Percentiles rank a stretch among this genome's conserved stretches.
Evolutionary conservation across 2,888 invertebrate species (phyloP).

Genomic region (Sphinx pinastri): DNA sequence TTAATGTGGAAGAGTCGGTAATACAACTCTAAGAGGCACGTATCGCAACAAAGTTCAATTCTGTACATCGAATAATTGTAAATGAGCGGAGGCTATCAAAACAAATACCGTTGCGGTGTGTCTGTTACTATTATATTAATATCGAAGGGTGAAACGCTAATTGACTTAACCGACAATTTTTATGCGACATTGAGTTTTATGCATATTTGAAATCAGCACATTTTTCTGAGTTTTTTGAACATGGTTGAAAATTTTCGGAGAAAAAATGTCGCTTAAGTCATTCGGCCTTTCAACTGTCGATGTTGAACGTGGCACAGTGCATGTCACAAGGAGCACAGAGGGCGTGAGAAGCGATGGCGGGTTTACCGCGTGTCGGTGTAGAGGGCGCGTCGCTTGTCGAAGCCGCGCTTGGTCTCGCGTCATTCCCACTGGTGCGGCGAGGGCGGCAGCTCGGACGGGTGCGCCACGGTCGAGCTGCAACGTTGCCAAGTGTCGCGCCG

Average conservation of each 20-base stretch:
- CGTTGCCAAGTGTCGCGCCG: constrained; percentile 39
- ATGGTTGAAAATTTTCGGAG: too few relatives aligned
- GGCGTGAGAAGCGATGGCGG: neutral
- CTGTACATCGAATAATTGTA: neutral
- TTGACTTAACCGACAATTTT: too few relatives aligned
- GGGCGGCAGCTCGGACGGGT: constrained; percentile 98
- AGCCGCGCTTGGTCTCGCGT: constrained; percentile 81
- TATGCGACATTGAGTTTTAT: too few relatives aligned
- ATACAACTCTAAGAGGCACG: neutral
- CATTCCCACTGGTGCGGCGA: constrained; percentile 99
- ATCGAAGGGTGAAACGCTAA: too few relatives aligned
- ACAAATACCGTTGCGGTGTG: neutral
- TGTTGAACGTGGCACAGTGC: neutral
- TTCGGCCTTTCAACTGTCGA: too few relatives aligned
- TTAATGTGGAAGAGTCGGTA: constrained; percentile 6
- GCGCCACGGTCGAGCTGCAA: constrained; percentile 98
- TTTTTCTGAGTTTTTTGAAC: too few relatives aligned
- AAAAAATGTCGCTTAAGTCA: too few relatives aligned
- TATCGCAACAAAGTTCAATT: constrained; percentile 6
- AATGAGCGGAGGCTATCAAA: constrained; percentile 1
- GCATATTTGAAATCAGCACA: too few relatives aligned
- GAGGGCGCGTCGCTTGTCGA: constrained; percentile 62
- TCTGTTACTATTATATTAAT: neutral
- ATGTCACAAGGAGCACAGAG: neutral
- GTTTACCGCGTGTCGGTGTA: constrained; percentile 49